phyloP scores from a whole-genome alignment of 2,113 vertebrate species.

The Acrocephalus kingi region DNA sequence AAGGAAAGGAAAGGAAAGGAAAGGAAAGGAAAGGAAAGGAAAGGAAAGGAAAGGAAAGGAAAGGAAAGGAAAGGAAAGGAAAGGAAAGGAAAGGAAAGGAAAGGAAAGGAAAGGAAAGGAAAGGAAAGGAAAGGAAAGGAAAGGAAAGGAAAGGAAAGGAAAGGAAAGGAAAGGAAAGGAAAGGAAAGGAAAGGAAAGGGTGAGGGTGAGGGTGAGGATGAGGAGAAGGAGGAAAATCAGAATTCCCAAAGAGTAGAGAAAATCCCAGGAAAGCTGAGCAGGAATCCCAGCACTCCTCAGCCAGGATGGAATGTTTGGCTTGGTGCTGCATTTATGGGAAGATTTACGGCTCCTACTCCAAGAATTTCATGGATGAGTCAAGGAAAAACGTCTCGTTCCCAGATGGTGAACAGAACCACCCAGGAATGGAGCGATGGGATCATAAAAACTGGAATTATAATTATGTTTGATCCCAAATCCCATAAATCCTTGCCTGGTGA shows the following conservation, averaged over 20 bases:
- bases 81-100: too few relatives aligned
- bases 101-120: too few relatives aligned
- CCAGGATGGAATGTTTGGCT: background rate
- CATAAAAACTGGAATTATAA: background rate
- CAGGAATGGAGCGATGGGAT: background rate
- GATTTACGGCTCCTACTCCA: background rate
- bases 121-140: too few relatives aligned
- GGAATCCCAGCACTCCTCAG: background rate
- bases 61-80: too few relatives aligned
- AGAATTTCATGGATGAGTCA: background rate
- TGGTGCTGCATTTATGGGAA: background rate
- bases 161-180: too few relatives aligned
- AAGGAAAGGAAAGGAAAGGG: too few relatives aligned
- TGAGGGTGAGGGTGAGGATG: too few relatives aligned
- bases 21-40: too few relatives aligned
- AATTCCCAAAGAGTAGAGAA: background rate
- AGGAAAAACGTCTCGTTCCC: background rate
- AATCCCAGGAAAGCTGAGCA: background rate
- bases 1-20: too few relatives aligned
- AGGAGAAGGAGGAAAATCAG: background rate
- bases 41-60: too few relatives aligned
- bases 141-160: too few relatives aligned
- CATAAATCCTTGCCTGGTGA: background rate
- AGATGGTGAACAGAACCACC: background rate
- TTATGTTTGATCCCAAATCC: background rate